A percentile compares a stretch with the other conserved stretches of the same genome.
Evolutionary conservation across 1,140 invertebrate genomes (phyloP).

Genomic region (Solenopsis fugax): DNA sequence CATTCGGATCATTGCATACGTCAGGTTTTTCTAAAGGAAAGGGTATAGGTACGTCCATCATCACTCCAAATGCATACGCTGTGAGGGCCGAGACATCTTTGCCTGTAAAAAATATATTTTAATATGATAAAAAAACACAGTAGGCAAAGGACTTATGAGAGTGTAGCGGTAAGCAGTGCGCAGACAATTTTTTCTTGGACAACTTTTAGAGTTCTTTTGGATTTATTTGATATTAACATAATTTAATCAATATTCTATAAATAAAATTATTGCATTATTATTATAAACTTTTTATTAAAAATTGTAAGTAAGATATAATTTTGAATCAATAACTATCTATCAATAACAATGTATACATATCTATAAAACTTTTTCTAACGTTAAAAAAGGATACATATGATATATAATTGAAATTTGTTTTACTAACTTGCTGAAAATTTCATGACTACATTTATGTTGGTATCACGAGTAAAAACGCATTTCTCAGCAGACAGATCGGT

Average conservation of each 20-base stretch:
- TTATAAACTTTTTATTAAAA: not conserved
- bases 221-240: not conserved
- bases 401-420: conserved; percentile 11
- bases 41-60: conserved; percentile 90
- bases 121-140: no score
- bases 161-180: no score
- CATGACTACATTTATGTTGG: conserved; percentile 88
- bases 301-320: not conserved
- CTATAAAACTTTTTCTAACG: not conserved
- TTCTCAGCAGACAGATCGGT: conserved; percentile 80
- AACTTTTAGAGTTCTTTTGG: no score
- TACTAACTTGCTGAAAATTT: conserved; percentile 88
- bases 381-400: not conserved
- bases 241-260: not conserved
- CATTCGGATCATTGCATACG: conserved; percentile 88
- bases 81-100: conserved; percentile 84
- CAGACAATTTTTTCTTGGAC: no score
- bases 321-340: not conserved
- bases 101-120: conserved; percentile 82
- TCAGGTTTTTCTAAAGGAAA: conserved; percentile 90
- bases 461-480: conserved; percentile 88
- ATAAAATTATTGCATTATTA: not conserved
- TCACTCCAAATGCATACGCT: conserved; percentile 90
- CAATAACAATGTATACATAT: no score
- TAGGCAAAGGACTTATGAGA: no score